A percentile compares a stretch with the other conserved stretches of the same genome.
phyloP scores from a whole-genome alignment of 2,113 vertebrate genomes.

The Saguinus midas region DNA sequence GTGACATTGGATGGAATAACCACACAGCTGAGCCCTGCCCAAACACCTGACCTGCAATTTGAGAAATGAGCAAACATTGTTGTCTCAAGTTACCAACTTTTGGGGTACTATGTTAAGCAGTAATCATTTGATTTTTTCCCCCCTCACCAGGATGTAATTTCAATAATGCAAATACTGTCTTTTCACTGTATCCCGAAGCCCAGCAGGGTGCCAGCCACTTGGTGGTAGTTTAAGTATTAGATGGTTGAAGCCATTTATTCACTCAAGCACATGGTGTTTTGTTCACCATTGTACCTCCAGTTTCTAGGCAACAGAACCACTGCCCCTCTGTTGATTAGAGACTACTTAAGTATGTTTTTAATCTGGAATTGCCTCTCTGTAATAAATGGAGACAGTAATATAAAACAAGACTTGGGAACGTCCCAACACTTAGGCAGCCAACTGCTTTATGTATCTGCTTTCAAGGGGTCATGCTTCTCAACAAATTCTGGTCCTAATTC shows the following conservation, averaged over 20 bases:
- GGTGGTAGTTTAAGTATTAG: not conserved
- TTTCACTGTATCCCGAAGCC: not conserved
- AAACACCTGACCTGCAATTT: fast-evolving
- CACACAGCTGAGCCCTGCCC: not conserved
- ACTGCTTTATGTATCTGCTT: not conserved
- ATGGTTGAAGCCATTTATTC: not conserved
- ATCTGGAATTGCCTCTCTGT: not conserved
- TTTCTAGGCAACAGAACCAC: not conserved
- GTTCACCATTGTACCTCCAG: not conserved
- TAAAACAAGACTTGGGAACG: not conserved
- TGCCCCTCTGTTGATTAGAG: not conserved
- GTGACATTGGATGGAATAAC: not conserved
- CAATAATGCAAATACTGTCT: not conserved
- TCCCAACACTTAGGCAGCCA: not conserved
- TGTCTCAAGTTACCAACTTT: too few species aligned
- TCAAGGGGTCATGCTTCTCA: not conserved
- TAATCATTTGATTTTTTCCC: not conserved
- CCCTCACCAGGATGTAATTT: not conserved
- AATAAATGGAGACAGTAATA: not conserved
- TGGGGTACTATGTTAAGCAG: not conserved
- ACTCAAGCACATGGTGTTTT: not conserved
- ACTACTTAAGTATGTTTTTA: not conserved
- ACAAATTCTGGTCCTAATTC: not conserved
- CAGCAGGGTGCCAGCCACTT: not conserved
- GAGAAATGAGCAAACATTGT: not conserved